Evolutionary conservation across 2,888 invertebrate species (phyloP).

Genomic region (Microplitis deprimator): DNA sequence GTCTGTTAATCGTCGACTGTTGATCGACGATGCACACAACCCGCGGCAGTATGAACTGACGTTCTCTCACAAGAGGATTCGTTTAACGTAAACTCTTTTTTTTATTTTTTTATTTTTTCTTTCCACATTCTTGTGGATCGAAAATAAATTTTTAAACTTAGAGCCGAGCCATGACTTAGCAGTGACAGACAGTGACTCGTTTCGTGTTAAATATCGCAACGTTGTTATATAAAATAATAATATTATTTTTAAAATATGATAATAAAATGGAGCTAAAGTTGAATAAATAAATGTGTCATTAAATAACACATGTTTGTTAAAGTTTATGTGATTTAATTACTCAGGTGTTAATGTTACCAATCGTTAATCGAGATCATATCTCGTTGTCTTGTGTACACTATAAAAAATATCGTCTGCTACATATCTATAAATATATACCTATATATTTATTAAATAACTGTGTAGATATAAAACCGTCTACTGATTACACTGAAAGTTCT

Average conservation of each 20-base stretch:
- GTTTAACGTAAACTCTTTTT: neutral
- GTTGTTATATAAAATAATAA: neutral
- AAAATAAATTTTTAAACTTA: slow-evolving; percentile 7
- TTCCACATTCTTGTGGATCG: slow-evolving; percentile 1
- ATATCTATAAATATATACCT: slow-evolving; percentile 4
- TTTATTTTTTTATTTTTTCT: neutral
- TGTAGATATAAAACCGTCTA: slow-evolving; percentile 24
- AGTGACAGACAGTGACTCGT: slow-evolving; percentile 22
- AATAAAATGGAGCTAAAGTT: neutral
- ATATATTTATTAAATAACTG: neutral
- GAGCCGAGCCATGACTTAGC: neutral
- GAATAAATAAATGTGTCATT: neutral
- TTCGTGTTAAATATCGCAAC: neutral
- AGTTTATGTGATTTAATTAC: neutral
- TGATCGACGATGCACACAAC: neutral
- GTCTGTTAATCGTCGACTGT: slow-evolving; percentile 2
- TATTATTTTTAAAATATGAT: neutral
- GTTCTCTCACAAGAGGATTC: slow-evolving; percentile 7
- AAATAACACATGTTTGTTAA: neutral
- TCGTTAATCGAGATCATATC: neutral
- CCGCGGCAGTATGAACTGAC: neutral
- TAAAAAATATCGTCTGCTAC: neutral
- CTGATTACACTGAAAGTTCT: slow-evolving; percentile 22
- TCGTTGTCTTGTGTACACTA: neutral
- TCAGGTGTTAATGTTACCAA: neutral